phyloP scores from a whole-genome alignment of 2,797 vertebrate genomes.

The Lycodopsis pacificus region DNA sequence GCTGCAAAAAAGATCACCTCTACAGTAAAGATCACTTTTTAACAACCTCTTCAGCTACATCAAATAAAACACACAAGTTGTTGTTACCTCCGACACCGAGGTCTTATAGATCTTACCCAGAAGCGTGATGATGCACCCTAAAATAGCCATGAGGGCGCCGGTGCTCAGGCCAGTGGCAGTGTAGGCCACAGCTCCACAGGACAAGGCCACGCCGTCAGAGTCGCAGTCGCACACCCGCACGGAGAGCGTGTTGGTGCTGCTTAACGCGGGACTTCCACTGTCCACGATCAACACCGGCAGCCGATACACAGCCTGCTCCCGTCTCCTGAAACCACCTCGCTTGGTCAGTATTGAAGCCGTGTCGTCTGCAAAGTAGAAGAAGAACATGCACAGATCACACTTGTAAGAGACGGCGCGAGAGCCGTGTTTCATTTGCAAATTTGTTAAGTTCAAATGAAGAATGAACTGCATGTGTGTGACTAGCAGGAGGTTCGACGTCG shows the following conservation, averaged over 20 bases:
- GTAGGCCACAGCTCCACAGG: constrained; percentile 93
- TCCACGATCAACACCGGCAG: constrained; percentile 94
- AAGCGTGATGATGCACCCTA: constrained; percentile 94
- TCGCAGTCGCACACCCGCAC: constrained; percentile 96
- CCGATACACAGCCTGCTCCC: constrained; percentile 92
- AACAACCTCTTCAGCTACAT: background rate
- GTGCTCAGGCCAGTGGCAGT: constrained; percentile 94
- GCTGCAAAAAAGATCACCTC: constrained; percentile 7
- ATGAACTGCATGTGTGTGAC: constrained; percentile 14
- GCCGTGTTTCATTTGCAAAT: constrained; percentile 11
- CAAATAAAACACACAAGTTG: background rate
- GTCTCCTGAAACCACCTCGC: constrained; percentile 90
- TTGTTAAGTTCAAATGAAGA: constrained; percentile 19
- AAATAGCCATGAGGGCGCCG: constrained; percentile 93
- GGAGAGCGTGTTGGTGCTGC: constrained; percentile 95
- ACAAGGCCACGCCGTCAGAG: constrained; percentile 87
- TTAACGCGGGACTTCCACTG: constrained; percentile 92
- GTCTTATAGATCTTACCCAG: constrained; percentile 85
- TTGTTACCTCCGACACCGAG: constrained; percentile 15
- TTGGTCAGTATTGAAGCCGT: constrained; percentile 92
- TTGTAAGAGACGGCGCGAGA: background rate
- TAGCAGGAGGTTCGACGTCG: constrained; percentile 20
- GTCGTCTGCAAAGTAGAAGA: constrained; percentile 85
- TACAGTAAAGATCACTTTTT: background rate
- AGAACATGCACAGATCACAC: background rate